These are phyloP conservation scores for Taenioides sp. DNA, from an alignment of 2,797 vertebrate genomes.

Conservation along the genomic window DNA sequence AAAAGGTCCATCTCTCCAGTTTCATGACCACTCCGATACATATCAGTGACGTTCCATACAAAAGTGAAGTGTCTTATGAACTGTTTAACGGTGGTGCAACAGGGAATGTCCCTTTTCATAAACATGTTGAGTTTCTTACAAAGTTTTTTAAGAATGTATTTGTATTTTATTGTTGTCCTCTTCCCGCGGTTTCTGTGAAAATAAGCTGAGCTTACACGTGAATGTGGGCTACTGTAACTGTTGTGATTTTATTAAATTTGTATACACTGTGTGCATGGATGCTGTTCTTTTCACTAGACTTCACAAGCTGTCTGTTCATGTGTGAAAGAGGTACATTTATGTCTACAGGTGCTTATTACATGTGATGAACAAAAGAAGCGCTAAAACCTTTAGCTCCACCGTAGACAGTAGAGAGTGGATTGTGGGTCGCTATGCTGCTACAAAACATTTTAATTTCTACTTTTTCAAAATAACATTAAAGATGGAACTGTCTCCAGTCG, in stretches of 20 bases:
- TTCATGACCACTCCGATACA: conserved; percentile 74
- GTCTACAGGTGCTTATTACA: conserved; percentile 53
- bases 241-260: conserved; percentile 99
- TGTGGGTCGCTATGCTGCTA: conserved; percentile 2
- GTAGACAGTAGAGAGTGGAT: conserved; percentile 7
- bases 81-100: conserved; percentile 87
- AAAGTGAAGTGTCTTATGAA: conserved; percentile 82
- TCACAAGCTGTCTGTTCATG: conserved; percentile 52
- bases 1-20: conserved; percentile 74
- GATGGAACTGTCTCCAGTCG: not conserved
- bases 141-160: conserved; percentile 97
- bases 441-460: conserved; percentile 11
- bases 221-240: conserved; percentile 93
- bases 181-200: conserved; percentile 94
- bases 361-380: conserved; percentile 50
- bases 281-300: conserved; percentile 86
- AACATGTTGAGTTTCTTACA: conserved; percentile 90
- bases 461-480: conserved; percentile 8
- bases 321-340: conserved; percentile 51
- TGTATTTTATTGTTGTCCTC: conserved; percentile 96
- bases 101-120: conserved; percentile 87
- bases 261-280: conserved; percentile 97
- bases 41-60: conserved; percentile 79
- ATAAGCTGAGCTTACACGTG: conserved; percentile 98
- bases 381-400: conserved; percentile 39